These are phyloP conservation scores for Penaeus japonicus DNA, from an alignment of 1,140 invertebrate species.

Conservation along the genomic window DNA sequence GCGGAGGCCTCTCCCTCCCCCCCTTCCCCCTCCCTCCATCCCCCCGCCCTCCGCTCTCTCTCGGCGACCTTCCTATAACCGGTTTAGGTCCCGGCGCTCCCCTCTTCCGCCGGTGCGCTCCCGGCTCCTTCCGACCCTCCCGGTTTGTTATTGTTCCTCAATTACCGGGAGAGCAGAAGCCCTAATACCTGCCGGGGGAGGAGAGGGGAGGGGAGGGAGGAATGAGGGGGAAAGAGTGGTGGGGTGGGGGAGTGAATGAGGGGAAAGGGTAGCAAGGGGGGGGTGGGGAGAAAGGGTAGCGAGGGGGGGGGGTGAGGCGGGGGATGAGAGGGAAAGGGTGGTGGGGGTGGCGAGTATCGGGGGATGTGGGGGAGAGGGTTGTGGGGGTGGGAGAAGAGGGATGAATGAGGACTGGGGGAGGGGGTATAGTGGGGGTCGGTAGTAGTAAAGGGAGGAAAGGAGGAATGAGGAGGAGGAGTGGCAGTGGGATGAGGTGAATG, in stretches of 20 bases:
- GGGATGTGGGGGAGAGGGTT: background rate
- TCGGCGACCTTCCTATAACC: background rate
- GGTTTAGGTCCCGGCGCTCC: background rate
- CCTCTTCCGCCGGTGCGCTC: background rate
- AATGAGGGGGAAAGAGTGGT: no score
- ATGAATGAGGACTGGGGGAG: background rate
- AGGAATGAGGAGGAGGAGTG: background rate
- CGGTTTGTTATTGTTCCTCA: no score
- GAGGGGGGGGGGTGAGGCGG: background rate
- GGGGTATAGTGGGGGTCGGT: background rate
- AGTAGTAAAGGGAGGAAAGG: no score
- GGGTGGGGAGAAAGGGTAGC: background rate
- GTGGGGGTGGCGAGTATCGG: background rate
- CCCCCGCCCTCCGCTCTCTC: background rate
- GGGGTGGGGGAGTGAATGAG: background rate
- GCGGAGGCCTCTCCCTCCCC: background rate
- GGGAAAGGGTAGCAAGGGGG: background rate
- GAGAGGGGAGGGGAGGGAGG: no score
- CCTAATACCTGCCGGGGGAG: no score
- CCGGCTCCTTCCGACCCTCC: background rate
- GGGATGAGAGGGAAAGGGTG: background rate
- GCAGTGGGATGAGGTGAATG: no score
- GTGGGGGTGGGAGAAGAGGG: no score
- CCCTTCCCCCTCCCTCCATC: background rate
- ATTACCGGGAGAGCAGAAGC: no score